Evolutionary conservation across 2,113 vertebrate genomes (phyloP).

Genomic region (Lonchura striata): DNA sequence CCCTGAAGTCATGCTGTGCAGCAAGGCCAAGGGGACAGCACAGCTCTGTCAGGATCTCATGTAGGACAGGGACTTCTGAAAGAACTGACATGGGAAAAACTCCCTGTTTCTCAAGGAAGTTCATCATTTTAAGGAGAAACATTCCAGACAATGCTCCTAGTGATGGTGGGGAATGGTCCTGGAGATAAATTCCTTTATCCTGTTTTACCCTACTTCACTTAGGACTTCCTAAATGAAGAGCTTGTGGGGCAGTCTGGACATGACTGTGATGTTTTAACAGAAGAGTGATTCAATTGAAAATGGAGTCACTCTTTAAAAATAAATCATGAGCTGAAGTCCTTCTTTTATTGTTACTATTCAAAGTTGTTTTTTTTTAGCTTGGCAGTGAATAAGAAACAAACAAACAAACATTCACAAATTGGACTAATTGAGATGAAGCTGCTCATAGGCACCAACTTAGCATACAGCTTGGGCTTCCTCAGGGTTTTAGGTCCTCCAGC

Average conservation of each 20-base stretch:
- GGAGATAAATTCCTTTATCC: neutral
- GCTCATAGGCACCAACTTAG: slow-evolving; percentile 15
- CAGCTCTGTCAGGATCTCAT: neutral
- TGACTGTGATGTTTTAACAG: neutral
- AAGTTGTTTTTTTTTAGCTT: slow-evolving; percentile 50
- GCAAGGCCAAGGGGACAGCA: neutral
- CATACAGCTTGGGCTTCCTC: neutral
- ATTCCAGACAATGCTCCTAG: neutral
- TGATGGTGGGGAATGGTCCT: neutral
- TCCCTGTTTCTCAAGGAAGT: neutral
- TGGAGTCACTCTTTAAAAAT: slow-evolving; percentile 13
- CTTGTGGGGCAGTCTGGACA: neutral
- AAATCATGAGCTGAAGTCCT: slow-evolving; percentile 36
- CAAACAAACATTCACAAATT: slow-evolving; percentile 47
- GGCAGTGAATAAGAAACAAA: slow-evolving; percentile 21
- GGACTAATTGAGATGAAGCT: slow-evolving; percentile 43
- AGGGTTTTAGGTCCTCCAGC: neutral
- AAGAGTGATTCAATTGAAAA: slow-evolving; percentile 7
- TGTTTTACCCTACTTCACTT: neutral
- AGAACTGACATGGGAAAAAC: neutral
- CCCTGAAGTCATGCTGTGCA: neutral
- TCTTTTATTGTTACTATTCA: slow-evolving; percentile 21
- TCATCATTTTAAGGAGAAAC: neutral
- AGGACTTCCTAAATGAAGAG: neutral
- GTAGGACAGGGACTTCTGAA: neutral